phyloP scores from a whole-genome alignment of 2,113 vertebrate genomes.

The Copsychus sechellarum region DNA sequence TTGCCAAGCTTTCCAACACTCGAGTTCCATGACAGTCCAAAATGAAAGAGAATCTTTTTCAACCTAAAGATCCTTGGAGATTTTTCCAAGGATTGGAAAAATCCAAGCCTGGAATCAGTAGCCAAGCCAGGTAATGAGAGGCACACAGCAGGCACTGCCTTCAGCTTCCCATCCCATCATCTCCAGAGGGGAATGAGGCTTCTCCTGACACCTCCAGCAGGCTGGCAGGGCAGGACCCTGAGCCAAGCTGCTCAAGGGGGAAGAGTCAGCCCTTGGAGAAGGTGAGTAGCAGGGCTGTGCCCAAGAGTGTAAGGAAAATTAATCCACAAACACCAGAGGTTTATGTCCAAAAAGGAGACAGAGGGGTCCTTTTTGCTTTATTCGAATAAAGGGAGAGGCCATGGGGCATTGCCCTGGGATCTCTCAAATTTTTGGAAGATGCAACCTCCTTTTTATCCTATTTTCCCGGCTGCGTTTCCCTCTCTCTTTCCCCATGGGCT shows the following conservation, averaged over 20 bases:
- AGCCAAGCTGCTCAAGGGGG: neutral
- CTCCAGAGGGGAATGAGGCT: neutral
- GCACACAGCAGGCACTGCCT: neutral
- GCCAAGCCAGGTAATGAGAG: neutral
- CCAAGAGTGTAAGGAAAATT: neutral
- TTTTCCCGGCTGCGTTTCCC: too few relatives aligned
- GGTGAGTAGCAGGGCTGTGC: fast-evolving
- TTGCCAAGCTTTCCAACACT: neutral
- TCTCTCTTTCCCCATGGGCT: too few relatives aligned
- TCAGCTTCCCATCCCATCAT: neutral
- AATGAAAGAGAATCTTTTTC: neutral
- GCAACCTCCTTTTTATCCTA: too few relatives aligned
- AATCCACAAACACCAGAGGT: too few relatives aligned
- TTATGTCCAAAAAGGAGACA: too few relatives aligned
- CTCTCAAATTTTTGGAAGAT: too few relatives aligned
- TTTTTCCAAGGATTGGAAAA: too few relatives aligned
- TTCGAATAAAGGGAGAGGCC: too few relatives aligned
- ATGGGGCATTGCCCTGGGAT: too few relatives aligned
- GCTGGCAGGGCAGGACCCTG: neutral
- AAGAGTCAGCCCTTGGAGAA: neutral
- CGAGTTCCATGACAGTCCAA: neutral
- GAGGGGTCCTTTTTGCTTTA: too few relatives aligned
- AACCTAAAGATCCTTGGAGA: neutral
- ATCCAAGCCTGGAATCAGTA: neutral
- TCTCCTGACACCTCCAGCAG: neutral